Percentiles rank a stretch among this genome's conserved stretches.
phyloP scores from a whole-genome alignment of 2,797 vertebrate species.

The Betta splendens region DNA sequence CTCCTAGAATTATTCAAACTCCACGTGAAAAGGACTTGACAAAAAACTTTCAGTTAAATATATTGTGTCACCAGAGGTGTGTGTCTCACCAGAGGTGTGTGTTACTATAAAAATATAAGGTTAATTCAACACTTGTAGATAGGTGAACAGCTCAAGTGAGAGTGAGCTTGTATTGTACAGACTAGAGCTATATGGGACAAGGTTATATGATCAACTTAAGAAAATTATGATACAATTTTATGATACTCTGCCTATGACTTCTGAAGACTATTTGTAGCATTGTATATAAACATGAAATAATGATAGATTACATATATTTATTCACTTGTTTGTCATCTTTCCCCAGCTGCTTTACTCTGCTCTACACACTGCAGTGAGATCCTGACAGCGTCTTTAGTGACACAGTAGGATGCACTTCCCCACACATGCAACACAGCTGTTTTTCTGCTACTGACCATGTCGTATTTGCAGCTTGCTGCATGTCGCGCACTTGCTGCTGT shows the following conservation, averaged over 20 bases:
- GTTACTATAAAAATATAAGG: neutral
- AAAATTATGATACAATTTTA: neutral
- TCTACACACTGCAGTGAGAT: neutral
- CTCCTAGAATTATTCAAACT: constrained; percentile 1
- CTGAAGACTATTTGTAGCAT: neutral
- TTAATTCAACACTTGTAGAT: neutral
- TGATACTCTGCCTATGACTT: neutral
- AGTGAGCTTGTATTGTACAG: neutral
- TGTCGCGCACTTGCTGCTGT: constrained; percentile 3
- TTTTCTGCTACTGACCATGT: constrained; percentile 15
- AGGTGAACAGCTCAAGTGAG: neutral
- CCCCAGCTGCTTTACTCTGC: neutral
- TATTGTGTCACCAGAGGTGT: neutral
- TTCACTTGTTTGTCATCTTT: no score
- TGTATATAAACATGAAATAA: neutral
- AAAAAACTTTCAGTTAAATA: constrained; percentile 5
- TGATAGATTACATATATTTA: no score
- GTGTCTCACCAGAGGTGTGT: neutral
- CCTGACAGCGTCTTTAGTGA: neutral
- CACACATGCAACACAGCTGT: neutral
- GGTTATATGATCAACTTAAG: neutral
- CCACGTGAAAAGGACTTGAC: neutral
- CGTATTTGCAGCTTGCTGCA: neutral
- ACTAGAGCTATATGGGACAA: constrained; percentile 4
- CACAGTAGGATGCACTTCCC: neutral